Base-by-base conservation (phyloP, 2,888 invertebrate genomes). In the Drosophila hawaiiensis region DNA sequence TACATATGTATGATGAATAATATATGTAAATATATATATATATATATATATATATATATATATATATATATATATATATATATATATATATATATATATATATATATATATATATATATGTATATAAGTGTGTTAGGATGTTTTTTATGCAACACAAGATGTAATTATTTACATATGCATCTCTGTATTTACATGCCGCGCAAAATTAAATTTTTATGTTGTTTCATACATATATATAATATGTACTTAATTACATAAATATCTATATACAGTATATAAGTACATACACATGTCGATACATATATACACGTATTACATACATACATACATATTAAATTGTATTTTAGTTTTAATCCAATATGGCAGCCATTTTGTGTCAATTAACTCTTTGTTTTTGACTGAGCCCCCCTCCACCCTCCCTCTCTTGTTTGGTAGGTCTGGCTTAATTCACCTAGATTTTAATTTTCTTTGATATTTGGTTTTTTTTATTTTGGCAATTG, bases 271-370 rank as follows among this genome's bases (percentile, higher is more conserved):
- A 89, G 90, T 47, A 43, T 16, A 22, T 25, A 64, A 47, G 33
- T 58, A 69, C 35, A 56, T 52, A 56, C 43, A 22, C 14, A 41
- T 55, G 55, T 52, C 50, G 52, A 43, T 74, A 61, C 41, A 49
- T 62, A 71, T 31, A 64, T 68, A 39, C 25, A 65, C 49, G 25
- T 25, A 54, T 52, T 47, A n/a, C n/a, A n/a, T 71, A 75, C 59
- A 60, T 82, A 70, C 59, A 60, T 89, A 81, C 68, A 76, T 85
- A 83, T 88, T 80, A 88, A 89, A 76, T 79, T 88, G 91, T 88
- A 84, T 85, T 84, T 83, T 91, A 89, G 91, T 84, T 87, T 89
- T 90, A 90, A 91, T 91, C 84, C 91, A 90, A 91, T 90, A 91
- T 91, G 90, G 90, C 90, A 90, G 90, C 91, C 88, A 87, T 87